Evolutionary conservation across 64 coral and sea anemone species (phyloP), one percentile per base, ranked within the genome.

Genomic region (Catalaphyllia jardinei): DNA sequence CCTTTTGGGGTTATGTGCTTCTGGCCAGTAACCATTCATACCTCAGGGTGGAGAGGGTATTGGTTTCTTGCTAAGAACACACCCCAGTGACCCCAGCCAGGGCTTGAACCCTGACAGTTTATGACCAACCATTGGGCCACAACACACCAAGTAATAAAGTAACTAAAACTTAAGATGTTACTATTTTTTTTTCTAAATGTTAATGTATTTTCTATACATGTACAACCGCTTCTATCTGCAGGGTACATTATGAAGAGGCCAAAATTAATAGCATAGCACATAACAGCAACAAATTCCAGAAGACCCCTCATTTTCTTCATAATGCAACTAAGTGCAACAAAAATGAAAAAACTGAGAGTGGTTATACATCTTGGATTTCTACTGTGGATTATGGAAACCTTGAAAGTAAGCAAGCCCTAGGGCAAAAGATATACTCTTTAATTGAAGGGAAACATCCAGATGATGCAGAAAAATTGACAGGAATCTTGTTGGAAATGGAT

Each of bases 401-500:
- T 49, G 14, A 67, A 39, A 50, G 17, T 0, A 84, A 84, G 22
- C 60, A 67, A 35, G 80, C 62, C 35, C 17, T 84, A 62, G 80
- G 80, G 67, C 62, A 84, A 67, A 86, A 71, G 49, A 62, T 92
- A 55, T 96, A 87, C 79, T 83, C 84, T 19, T 87, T 88, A 29
- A 73, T 96, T 13, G 83, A 87, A 61, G 72, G 71, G 22, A 67
- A 42, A 52, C 57, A 93, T 59, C 91, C 94, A 2, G 33, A 62
- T 54, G 35, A 82, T 76, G 94, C 91, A 73, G 88, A 81, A 39
- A 90, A 83, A 90, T 64, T 96, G 61, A 96, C 94, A 24, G 94
- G 94, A 87, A 96, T 91, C 69, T 91, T 96, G 52, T 72, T 93
- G 24, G 94, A 96, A 52, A 81, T 96, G 83, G 91, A 89, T 59